Evolutionary conservation across 2,113 vertebrate species (phyloP).

Genomic region (Trochalopteron elliotii): DNA sequence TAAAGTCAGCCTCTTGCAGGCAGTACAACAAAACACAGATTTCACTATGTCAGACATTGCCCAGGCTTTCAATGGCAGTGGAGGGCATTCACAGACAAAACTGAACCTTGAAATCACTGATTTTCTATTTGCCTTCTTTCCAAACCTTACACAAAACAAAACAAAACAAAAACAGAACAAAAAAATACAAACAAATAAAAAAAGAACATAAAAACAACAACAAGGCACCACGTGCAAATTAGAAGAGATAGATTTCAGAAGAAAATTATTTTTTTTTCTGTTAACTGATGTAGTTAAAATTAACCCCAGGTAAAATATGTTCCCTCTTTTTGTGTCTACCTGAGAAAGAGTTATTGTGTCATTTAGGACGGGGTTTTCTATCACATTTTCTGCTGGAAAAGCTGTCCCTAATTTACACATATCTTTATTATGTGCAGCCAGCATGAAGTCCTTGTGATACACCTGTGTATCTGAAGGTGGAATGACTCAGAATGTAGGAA

Average conservation of each 20-base stretch:
- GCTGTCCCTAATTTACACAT: neutral
- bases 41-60: neutral
- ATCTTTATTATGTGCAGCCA: neutral
- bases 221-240: neutral
- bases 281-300: neutral
- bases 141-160: neutral
- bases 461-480: neutral
- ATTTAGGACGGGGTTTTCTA: neutral
- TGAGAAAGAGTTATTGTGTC: neutral
- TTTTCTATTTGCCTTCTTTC: neutral
- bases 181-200: neutral
- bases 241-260: neutral
- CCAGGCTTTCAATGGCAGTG: neutral
- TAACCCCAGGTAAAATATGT: neutral
- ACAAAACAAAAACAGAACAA: neutral
- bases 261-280: rapidly evolving
- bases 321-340: neutral
- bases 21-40: neutral
- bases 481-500: neutral
- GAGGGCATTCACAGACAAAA: neutral
- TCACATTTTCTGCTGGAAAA: neutral
- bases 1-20: neutral
- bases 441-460: neutral
- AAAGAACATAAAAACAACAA: neutral
- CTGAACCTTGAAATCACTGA: neutral